Conservation (phyloP, 2,888 invertebrate species). For the Lepetodrilus schrolli region DNA sequence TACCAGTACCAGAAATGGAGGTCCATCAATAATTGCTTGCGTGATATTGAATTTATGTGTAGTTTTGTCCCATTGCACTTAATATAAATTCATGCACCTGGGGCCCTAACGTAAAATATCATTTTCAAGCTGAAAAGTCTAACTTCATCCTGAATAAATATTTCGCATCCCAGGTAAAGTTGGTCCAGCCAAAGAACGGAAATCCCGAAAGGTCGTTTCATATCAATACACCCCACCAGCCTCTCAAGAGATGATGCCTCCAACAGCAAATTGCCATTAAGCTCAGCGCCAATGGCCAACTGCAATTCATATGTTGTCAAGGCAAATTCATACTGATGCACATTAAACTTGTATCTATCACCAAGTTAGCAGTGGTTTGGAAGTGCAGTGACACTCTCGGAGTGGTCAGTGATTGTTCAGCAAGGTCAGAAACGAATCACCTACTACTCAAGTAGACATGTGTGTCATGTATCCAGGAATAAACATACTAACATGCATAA, state of each 20-base stretch:
- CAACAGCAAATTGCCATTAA: constrained; percentile 2
- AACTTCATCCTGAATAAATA: background rate
- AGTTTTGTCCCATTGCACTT: background rate
- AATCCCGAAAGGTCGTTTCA: background rate
- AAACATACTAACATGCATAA: background rate
- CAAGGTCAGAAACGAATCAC: too few relatives aligned
- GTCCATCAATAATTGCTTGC: background rate
- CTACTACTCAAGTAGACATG: too few relatives aligned
- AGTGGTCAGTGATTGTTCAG: background rate
- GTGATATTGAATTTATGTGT: background rate
- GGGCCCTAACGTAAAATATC: background rate
- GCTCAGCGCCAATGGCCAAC: background rate
- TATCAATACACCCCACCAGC: background rate
- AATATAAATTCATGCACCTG: background rate
- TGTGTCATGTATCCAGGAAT: too few relatives aligned
- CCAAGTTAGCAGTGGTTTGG: background rate
- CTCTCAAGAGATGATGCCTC: constrained; percentile 14
- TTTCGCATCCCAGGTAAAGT: background rate
- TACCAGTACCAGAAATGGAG: background rate
- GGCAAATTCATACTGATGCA: background rate
- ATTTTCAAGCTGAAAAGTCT: background rate
- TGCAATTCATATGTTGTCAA: background rate
- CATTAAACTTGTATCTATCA: constrained; percentile 1
- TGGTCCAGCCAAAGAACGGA: background rate
- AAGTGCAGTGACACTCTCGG: background rate